Percentiles rank a stretch among this genome's conserved stretches.
phyloP scores from a whole-genome alignment of 2,113 vertebrate genomes.

The Deroptyus accipitrinus region DNA sequence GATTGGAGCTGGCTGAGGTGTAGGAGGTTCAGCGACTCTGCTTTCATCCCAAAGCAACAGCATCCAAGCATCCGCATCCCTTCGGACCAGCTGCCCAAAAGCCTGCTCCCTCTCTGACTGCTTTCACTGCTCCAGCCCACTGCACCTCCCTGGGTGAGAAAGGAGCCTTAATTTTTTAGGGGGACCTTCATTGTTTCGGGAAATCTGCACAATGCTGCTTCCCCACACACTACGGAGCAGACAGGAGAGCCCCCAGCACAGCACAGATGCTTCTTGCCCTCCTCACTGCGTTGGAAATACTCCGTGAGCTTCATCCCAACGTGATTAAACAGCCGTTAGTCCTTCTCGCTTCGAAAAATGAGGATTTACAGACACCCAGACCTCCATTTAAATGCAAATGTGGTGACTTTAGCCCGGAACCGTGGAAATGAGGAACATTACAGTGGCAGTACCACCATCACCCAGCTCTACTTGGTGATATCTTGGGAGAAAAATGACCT shows the following conservation, averaged over 20 bases:
- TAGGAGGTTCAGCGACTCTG: rapidly evolving
- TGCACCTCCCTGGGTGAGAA: not conserved
- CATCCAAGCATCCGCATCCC: rapidly evolving
- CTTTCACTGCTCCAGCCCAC: not conserved
- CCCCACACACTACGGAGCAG: rapidly evolving
- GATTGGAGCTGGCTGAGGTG: not conserved
- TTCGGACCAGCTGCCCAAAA: rapidly evolving
- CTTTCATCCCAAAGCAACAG: not conserved
- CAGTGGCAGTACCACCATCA: not conserved
- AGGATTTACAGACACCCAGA: conserved; percentile 73
- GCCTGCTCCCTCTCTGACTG: rapidly evolving
- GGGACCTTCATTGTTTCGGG: rapidly evolving
- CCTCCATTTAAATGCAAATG: conserved; percentile 81
- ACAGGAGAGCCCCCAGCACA: not conserved
- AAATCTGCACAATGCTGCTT: not conserved
- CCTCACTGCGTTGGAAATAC: not conserved
- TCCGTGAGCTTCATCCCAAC: conserved; percentile 54
- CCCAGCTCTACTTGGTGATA: not conserved
- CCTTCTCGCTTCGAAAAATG: conserved; percentile 43
- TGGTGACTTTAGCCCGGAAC: conserved; percentile 11
- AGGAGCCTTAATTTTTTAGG: rapidly evolving
- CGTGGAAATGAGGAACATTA: conserved; percentile 36
- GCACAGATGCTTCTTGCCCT: rapidly evolving
- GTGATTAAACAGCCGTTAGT: conserved; percentile 72
- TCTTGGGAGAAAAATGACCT: not conserved